phyloP scores from a whole-genome alignment of 1,140 invertebrate genomes.

The roundworm (Caenorhabditis elegans) region DNA sequence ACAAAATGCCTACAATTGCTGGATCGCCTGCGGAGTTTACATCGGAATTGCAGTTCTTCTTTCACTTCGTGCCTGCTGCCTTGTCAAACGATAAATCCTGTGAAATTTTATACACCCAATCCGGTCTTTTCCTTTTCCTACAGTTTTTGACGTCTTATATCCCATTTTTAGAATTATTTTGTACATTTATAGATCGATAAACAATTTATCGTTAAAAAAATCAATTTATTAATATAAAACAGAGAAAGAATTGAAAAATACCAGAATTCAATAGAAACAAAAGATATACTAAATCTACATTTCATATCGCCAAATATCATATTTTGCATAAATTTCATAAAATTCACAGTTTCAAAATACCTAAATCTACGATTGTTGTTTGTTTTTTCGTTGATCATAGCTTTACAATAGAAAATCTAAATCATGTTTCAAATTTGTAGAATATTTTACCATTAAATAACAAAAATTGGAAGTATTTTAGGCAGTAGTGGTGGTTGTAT shows the following conservation, averaged over 20 bases:
- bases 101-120: neutral
- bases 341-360: neutral
- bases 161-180: neutral
- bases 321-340: neutral
- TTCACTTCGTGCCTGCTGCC: slow-evolving; percentile 26
- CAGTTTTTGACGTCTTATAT: neutral
- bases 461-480: neutral
- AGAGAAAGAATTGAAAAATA: neutral
- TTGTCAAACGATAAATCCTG: neutral
- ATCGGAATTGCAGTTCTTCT: slow-evolving; percentile 37
- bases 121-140: neutral
- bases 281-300: neutral
- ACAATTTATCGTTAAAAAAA: neutral
- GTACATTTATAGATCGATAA: slow-evolving; percentile 17
- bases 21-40: slow-evolving; percentile 50
- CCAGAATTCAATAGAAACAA: neutral
- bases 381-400: neutral
- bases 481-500: slow-evolving; percentile 45
- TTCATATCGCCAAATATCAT: neutral
- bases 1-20: slow-evolving; percentile 55
- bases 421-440: too few relatives aligned
- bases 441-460: too few relatives aligned
- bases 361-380: neutral
- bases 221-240: neutral
- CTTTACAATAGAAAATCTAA: too few relatives aligned